Base-by-base conservation (phyloP, 2,113 vertebrate genomes). In the Loxodonta africana region DNA sequence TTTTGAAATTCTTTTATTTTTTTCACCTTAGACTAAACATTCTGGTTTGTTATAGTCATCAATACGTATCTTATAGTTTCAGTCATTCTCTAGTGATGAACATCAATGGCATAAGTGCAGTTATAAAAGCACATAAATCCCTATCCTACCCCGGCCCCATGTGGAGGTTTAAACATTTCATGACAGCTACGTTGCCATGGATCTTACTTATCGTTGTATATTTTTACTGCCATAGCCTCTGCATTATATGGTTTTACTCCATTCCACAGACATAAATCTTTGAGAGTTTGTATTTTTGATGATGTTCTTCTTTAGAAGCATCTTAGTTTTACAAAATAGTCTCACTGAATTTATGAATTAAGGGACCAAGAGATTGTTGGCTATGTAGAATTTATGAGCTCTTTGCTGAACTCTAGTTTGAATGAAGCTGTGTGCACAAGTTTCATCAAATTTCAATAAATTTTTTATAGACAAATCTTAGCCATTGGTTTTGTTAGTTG, bases 311-410 rank as follows among this genome's bases (percentile, higher is more conserved):
- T 96, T 86, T 91, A 77, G 28, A 93, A 96, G 10, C 17, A 63
- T 82, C 87, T 94, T 88, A 48, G 17, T 73, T 46, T 57, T 53
- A 53, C 53, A 90, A 91, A 87, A 89, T 51, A 4, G 4, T 90
- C 87, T 95, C 80, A 86, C 37, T 87, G 83, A 96, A 96, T 83
- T 84, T 85, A 86, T 90, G 69, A 84, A 90, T 87, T 92, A 91
- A 92, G 63, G 95, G 57, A 44, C 23, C 69, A 81, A 5, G 33
- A n/a, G 30, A 91, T 41, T 80, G n/a, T 86, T 94, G 69, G 41
- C 53, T 80, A 60, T 78, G 2, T 83, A 90, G 46, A 95, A 95
- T 85, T 96, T 81, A 73, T 88, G 77, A 89, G 44, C 26, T 83
- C 15, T 87, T 87, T 78, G 17, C 83, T 95, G 63, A 71, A 80